Conservation (phyloP, 2,888 invertebrate species). For the Apotomis betuletana region DNA sequence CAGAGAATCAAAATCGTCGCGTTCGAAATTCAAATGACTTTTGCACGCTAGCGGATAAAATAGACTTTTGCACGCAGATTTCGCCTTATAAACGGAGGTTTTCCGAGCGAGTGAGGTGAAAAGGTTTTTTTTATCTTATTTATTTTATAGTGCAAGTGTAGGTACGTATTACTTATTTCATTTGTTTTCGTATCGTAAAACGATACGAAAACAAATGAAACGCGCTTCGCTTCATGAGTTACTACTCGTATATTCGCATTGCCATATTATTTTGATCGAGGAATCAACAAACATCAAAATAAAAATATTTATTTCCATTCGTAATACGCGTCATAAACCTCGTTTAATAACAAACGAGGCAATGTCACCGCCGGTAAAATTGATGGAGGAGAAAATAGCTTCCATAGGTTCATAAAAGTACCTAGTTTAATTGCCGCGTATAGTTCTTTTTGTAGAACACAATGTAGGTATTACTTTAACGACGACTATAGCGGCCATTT, state of each 20-base stretch:
- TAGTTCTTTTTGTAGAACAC: constrained; percentile 19
- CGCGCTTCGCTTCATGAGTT: no score
- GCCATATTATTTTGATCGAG: neutral
- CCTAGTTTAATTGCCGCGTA: constrained; percentile 26
- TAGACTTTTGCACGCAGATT: no score
- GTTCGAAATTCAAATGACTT: no score
- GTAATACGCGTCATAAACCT: constrained; percentile 13
- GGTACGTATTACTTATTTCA: no score
- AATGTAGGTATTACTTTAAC: constrained; percentile 19
- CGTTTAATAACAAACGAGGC: constrained; percentile 30
- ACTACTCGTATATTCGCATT: neutral
- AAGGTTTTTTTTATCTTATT: no score
- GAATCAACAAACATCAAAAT: neutral
- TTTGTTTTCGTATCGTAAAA: no score
- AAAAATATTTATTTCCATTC: constrained; percentile 7
- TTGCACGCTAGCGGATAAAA: no score
- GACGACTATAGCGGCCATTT: constrained; percentile 9
- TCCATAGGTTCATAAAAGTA: constrained; percentile 18
- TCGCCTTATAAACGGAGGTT: no score
- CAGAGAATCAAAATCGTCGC: no score
- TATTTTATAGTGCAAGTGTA: no score
- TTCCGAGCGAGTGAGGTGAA: no score
- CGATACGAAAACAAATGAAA: no score
- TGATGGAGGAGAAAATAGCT: constrained; percentile 27
- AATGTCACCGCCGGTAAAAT: constrained; percentile 28